Evolutionary conservation across 2,113 vertebrate species (phyloP), one percentile per base, ranked within the genome.

Genomic region (Tetrao urogallus): DNA sequence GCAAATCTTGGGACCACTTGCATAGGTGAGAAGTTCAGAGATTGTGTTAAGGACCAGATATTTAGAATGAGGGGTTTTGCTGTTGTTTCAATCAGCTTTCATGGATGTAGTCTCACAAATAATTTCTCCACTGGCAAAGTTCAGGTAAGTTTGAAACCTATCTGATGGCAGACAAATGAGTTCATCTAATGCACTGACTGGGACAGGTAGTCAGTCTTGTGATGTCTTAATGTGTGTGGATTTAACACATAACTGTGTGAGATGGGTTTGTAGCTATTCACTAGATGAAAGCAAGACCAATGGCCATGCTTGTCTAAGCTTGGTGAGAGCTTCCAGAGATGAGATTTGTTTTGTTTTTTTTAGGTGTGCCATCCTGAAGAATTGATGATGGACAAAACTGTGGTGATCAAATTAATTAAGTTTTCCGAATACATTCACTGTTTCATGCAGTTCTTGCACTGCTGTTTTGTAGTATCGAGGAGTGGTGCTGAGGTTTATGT

Each of bases 241-340:
- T 84, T 66, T 66, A 27, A 54, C 58, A 32, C 36, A n/a, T 32
- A 30, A 18, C 28, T 32, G 0, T 20, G n/a, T 48, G n/a, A 61
- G 15, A 13, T 11, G 28, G 32, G 34, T 64, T 38, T 28, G 4
- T 74, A 11, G 8, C 34, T 18, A 10, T 27, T 78, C 42, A 19
- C 10, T n/a, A 10, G 30, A 15, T 11, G 25, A 60, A 60, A 77
- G 47, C 0, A 0, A 87, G 50, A 64, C 36, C 36, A 45, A 0
- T 12, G 32, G 60, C 16, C 13, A 6, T 4, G 0, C 72, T 80
- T 75, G 40, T 86, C 14, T 40, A 25, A 57, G 67, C 67, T 88
- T 27, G 69, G 57, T 17, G n/a, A 32, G 56, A 58, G 56, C 56
- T 58, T 58, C 56, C 32, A 22, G 66, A 84, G 22, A 22, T 79